Base-by-base conservation (phyloP, 2,888 invertebrate species). In the Xestobium rufovillosum region DNA sequence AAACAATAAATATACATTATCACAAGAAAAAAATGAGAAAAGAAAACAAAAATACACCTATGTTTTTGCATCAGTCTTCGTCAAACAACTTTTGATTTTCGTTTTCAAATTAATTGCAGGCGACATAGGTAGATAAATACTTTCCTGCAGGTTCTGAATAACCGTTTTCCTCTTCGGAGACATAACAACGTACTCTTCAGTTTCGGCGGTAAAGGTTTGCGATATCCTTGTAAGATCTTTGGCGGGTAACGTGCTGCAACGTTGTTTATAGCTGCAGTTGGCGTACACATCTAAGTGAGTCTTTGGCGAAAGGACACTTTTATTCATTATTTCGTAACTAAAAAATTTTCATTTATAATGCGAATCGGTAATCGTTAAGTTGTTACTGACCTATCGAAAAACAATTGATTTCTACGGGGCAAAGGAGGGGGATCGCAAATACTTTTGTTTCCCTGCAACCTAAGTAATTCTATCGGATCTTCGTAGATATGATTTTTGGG, bases 391-490 rank as follows among this genome's bases (percentile, higher is more conserved):
- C 52, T 51, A 27, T 54, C 52, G n/a, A 38, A 29, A 23, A 44
- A 41, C 4, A 47, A 40, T 28, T 50, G 50, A 23, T 50, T 55
- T 34, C 71, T 52, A 2, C 71, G 71, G 3, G 72, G 72, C 43
- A 71, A 50, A 3, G 71, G 68, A 1, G 70, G 71, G 2, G 72
- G 71, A n/a, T 56, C 56, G 30, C 41, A 47, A 27, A 50, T 45
- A 36, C 45, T 47, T n/a, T 41, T 45, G 26, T 44, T 44, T 6
- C 48, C 41, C n/a, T 56, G 50, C 17, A 63, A 52, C 31, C 63
- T 53, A 8, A 67, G 40, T 13, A 66, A 65, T 14, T 63, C 51
- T n/a, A n/a, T n/a, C 2, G 66, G 67, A 44, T 68, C 65, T 46
- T 69, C 68, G 41, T 66, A 67, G 13, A 63, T 56, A 41, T 66